A percentile compares a stretch with the other conserved stretches of the same genome.
These are phyloP conservation scores for Heliothis peltigera DNA, from an alignment of 2,888 invertebrate species.

Conservation along the genomic window DNA sequence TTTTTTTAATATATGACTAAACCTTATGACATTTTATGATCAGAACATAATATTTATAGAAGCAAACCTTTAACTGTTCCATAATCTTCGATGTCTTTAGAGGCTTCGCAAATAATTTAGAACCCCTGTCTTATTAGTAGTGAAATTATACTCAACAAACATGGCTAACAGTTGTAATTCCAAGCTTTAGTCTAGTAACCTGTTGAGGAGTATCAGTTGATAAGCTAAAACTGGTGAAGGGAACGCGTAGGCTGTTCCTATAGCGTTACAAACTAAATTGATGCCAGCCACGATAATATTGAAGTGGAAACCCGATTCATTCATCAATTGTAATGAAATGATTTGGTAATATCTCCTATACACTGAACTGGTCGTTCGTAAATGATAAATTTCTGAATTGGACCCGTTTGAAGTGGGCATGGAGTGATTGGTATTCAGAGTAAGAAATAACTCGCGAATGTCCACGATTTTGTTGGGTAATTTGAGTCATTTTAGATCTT, in stretches of 20 bases:
- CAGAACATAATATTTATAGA: no score
- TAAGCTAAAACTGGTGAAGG: slow-evolving; percentile 64
- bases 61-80: no score
- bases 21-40: no score
- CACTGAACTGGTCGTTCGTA: slow-evolving; percentile 30
- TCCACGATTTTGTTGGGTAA: slow-evolving; percentile 14
- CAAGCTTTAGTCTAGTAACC: slow-evolving; percentile 30
- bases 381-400: slow-evolving; percentile 52
- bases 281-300: slow-evolving; percentile 60
- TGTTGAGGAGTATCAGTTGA: slow-evolving; percentile 51
- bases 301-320: slow-evolving; percentile 61
- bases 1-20: no score
- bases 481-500: slow-evolving; percentile 5
- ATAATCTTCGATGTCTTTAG: no score
- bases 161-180: slow-evolving; percentile 28
- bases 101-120: background rate
- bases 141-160: background rate
- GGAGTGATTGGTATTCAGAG: slow-evolving; percentile 46
- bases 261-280: slow-evolving; percentile 58
- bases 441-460: slow-evolving; percentile 29
- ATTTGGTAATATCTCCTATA: slow-evolving; percentile 55
- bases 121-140: background rate
- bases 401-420: slow-evolving; percentile 42
- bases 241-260: slow-evolving; percentile 66
- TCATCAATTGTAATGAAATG: slow-evolving; percentile 64